Base-by-base conservation (phyloP, 2,797 vertebrate species). In the Nyctalus aviator region DNA sequence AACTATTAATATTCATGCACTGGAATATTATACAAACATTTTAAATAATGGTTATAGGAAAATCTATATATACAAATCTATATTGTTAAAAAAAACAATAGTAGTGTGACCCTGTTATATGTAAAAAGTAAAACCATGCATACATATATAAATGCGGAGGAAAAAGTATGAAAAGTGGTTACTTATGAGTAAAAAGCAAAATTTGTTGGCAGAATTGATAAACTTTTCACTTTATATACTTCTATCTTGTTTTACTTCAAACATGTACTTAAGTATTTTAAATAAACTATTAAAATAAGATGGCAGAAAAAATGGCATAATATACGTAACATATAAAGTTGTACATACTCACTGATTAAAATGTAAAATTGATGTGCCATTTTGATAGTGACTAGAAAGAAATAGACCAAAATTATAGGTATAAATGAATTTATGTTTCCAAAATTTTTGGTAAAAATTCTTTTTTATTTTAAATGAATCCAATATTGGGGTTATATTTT, bases 401-500 rank as follows among this genome's bases (percentile, higher is more conserved):
- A 88, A 85, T 27, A 88, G 3, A 71, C 21, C 17, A 57, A 68
- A 73, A 88, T 85, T 88, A 75, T 27, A 25, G 20, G 3, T 90
- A 44, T 75, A 73, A 93, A 76, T 41, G 15, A 66, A 13, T 41
- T 69, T 71, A 62, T 68, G 37, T 66, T 84, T 71, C 18, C 76
- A 84, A 93, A 84, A 59, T 10, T 84, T 92, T 79, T 15, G 69
- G 69, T 90, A 77, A 96, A 94, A 84, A 91, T 68, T 1, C 46
- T 62, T 86, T 86, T 72, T 92, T 69, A 89, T 50, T 90, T 8
- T 71, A 92, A 95, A 93, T 72, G 20, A 93, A 93, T 71, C 6
- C 25, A 94, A 95, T 95, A 64, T 71, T 11, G 53, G 55, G n/a
- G 7, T 53, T 86, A 25, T 83, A 86, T 84, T 93, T 92, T 92